Percentiles rank a stretch among this genome's conserved stretches.
phyloP scores from a whole-genome alignment of 2,797 vertebrate species.

The Ptychobarbus kaznakovi region DNA sequence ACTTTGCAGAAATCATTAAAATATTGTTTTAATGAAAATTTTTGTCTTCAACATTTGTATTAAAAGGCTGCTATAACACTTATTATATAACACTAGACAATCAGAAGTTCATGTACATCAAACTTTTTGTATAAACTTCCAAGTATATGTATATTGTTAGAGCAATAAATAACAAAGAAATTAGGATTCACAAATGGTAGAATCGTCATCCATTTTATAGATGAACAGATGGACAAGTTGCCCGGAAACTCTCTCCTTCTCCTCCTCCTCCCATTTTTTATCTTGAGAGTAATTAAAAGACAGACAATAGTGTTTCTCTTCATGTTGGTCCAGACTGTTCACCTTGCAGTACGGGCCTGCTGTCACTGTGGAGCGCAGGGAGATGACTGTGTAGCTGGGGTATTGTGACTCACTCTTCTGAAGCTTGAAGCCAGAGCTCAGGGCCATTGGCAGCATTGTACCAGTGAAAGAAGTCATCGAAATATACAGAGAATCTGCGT shows the following conservation, averaged over 20 bases:
- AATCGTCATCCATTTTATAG: slow-evolving; percentile 5
- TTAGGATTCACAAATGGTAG: slow-evolving; percentile 7
- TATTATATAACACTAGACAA: not conserved
- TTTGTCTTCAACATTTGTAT: not conserved
- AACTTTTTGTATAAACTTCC: not conserved
- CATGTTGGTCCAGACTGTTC: slow-evolving; percentile 55
- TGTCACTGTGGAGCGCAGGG: slow-evolving; percentile 58
- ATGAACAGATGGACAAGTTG: slow-evolving; percentile 56
- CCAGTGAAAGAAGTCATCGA: slow-evolving; percentile 51
- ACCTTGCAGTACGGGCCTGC: slow-evolving; percentile 57
- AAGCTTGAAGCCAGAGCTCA: slow-evolving; percentile 62
- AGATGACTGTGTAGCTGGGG: slow-evolving; percentile 62
- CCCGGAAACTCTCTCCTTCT: slow-evolving; percentile 32
- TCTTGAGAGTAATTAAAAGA: slow-evolving; percentile 52
- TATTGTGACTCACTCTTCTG: slow-evolving; percentile 72
- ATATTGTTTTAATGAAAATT: not conserved
- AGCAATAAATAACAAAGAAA: not conserved
- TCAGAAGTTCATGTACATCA: not conserved
- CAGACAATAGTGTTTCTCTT: slow-evolving; percentile 47
- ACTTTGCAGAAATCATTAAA: not conserved
- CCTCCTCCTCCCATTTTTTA: slow-evolving; percentile 15
- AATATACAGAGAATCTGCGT: slow-evolving; percentile 49
- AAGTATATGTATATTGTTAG: not conserved
- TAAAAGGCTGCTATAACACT: not conserved
- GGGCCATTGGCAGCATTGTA: slow-evolving; percentile 65